Percentiles rank a stretch among this genome's conserved stretches.
These are phyloP conservation scores for Notolepis coatsorum DNA, from an alignment of 2,797 vertebrate species.

Conservation along the genomic window DNA sequence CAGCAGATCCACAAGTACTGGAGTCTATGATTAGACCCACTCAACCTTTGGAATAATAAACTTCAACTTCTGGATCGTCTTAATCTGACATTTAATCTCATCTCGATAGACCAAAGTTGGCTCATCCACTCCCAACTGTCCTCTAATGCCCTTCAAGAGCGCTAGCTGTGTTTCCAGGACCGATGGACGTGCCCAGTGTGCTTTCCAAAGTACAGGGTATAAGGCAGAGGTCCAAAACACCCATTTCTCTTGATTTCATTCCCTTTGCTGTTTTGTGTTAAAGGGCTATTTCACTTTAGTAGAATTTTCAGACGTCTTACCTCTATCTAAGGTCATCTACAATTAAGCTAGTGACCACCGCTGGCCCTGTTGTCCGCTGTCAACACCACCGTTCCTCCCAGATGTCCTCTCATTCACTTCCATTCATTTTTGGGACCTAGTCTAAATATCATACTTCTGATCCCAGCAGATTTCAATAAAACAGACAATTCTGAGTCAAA, in stretches of 20 bases:
- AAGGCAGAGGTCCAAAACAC: constrained; percentile 15
- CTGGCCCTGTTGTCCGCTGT: too few relatives aligned
- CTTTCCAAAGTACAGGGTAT: constrained; percentile 4
- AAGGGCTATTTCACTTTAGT: too few relatives aligned
- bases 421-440: too few relatives aligned
- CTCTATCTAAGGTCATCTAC: too few relatives aligned
- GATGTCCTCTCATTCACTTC: too few relatives aligned
- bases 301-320: too few relatives aligned
- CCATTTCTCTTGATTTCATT: constrained; percentile 2
- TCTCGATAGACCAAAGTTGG: constrained; percentile 39
- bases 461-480: too few relatives aligned
- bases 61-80: constrained; percentile 58
- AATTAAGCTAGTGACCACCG: too few relatives aligned
- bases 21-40: constrained; percentile 72
- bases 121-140: constrained; percentile 57
- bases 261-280: not conserved
- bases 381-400: too few relatives aligned
- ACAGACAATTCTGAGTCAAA: too few relatives aligned
- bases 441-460: too few relatives aligned
- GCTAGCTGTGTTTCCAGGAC: constrained; percentile 37
- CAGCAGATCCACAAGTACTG: constrained; percentile 63
- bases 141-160: constrained; percentile 55
- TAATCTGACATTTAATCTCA: constrained; percentile 63
- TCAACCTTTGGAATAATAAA: constrained; percentile 77
- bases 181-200: constrained; percentile 26